phyloP scores from a whole-genome alignment of 2,113 vertebrate species.

The Pampusana beccarii region DNA sequence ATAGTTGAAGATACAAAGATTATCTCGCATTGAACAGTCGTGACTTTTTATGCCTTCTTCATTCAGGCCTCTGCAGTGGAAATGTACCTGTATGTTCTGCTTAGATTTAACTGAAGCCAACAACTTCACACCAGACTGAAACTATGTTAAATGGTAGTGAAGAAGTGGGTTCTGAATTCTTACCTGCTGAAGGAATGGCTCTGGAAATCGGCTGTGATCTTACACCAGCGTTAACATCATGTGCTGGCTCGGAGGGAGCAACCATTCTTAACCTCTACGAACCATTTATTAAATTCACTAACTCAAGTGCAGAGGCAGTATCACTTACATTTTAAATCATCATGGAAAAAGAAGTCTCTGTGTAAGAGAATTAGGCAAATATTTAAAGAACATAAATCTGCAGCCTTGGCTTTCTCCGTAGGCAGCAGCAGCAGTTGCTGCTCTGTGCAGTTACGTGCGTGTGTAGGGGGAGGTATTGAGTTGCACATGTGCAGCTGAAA shows the following conservation, averaged over 20 bases:
- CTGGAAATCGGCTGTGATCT: neutral
- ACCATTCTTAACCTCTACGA: neutral
- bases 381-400: neutral
- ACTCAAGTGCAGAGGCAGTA: neutral
- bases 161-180: neutral
- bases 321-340: constrained; percentile 10
- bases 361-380: constrained; percentile 3
- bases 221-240: neutral
- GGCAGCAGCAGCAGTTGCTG: neutral
- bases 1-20: neutral
- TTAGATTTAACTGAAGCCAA: neutral
- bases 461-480: neutral
- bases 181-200: neutral
- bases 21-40: neutral
- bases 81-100: neutral
- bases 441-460: neutral
- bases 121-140: neutral
- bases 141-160: neutral
- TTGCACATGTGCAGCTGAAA: neutral
- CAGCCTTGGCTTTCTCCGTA: neutral
- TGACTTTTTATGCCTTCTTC: neutral
- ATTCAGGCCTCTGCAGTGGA: neutral
- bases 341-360: neutral
- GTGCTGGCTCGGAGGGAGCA: neutral
- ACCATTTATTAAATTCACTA: neutral